These are phyloP conservation scores for Raja brachyura DNA, from an alignment of 2,113 vertebrate genomes.

Conservation along the genomic window DNA sequence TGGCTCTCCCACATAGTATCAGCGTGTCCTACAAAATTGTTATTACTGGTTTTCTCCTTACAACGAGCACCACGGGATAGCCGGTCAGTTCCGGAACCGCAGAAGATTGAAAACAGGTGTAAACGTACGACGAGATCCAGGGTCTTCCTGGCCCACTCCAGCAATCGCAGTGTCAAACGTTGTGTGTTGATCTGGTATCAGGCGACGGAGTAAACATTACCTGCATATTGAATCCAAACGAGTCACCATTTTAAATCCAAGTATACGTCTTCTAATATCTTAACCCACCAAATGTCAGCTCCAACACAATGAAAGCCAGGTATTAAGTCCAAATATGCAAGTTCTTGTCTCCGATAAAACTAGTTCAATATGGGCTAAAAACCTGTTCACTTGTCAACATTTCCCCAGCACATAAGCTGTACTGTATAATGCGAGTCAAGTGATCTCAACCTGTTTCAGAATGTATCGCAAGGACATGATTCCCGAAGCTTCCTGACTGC, in stretches of 20 bases:
- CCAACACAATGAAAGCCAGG: neutral
- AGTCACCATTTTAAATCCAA: neutral
- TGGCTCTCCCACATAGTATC: neutral
- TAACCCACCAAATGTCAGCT: neutral
- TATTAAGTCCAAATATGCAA: neutral
- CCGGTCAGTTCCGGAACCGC: neutral
- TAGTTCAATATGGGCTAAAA: neutral
- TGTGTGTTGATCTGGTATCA: neutral
- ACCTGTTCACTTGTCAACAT: neutral
- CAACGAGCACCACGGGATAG: neutral
- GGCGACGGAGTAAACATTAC: no score
- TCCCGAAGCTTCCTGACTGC: neutral
- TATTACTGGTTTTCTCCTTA: neutral
- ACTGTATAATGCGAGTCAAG: neutral
- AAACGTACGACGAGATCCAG: neutral
- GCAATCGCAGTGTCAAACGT: neutral
- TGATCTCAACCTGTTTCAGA: no score
- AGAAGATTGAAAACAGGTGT: neutral
- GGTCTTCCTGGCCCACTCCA: neutral
- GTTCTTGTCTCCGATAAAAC: neutral
- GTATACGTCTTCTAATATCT: neutral
- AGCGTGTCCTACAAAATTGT: neutral
- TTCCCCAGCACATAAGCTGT: neutral
- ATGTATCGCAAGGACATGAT: neutral
- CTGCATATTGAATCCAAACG: neutral